Evolutionary conservation across 2,888 invertebrate species (phyloP).

Genomic region (Eristalis arbustorum): DNA sequence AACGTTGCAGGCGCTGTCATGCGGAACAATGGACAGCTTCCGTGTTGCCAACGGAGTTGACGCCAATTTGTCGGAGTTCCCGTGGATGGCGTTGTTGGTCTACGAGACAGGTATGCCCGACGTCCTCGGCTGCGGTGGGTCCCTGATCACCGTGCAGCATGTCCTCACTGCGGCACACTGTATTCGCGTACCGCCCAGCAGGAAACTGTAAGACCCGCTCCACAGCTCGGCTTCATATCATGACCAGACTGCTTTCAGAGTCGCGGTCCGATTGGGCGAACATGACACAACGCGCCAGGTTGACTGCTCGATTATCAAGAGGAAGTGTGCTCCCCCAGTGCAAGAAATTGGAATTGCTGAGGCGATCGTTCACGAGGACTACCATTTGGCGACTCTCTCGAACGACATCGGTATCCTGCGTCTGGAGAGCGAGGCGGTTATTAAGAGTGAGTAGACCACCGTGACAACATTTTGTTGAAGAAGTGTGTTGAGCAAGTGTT

Average conservation of each 20-base stretch:
- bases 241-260: constrained; percentile 70
- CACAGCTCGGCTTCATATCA: neutral
- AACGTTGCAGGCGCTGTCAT: too few relatives aligned
- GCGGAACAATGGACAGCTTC: too few relatives aligned
- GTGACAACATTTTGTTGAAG: neutral
- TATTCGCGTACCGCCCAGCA: constrained; percentile 23
- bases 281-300: constrained; percentile 74
- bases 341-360: constrained; percentile 77
- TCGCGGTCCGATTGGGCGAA: constrained; percentile 80
- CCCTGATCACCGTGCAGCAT: constrained; percentile 70
- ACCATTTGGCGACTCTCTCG: constrained; percentile 76
- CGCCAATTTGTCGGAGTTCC: constrained; percentile 84
- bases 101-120: constrained; percentile 78
- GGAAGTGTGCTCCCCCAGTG: constrained; percentile 77
- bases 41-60: constrained; percentile 82
- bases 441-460: constrained; percentile 59
- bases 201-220: constrained; percentile 40
- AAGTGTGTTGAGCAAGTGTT: too few relatives aligned
- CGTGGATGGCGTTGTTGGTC: constrained; percentile 87
- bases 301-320: constrained; percentile 75
- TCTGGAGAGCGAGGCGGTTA: constrained; percentile 74
- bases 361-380: constrained; percentile 82
- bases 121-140: constrained; percentile 72
- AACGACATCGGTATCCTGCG: constrained; percentile 84
- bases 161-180: constrained; percentile 73